Percentiles rank a stretch among this genome's conserved stretches.
phyloP scores from a whole-genome alignment of 1,140 invertebrate species.

The Diorhabda sublineata region DNA sequence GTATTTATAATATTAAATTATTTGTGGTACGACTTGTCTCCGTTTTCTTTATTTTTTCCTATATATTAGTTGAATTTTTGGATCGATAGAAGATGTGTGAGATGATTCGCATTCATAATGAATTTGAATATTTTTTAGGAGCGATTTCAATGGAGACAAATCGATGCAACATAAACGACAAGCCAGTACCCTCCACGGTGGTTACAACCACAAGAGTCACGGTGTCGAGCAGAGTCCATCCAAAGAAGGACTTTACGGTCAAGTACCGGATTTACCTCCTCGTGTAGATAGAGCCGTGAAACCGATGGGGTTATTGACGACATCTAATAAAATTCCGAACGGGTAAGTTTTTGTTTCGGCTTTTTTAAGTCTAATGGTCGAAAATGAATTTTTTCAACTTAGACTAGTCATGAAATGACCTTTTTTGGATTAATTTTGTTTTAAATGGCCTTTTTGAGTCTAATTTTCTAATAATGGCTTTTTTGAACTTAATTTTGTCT shows the following conservation, averaged over 20 bases:
- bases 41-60: too few relatives aligned
- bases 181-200: conserved; percentile 39
- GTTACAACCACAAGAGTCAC: conserved; percentile 39
- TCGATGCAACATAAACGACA: conserved; percentile 40
- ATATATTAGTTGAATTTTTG: neutral
- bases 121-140: conserved; percentile 13
- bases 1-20: too few relatives aligned
- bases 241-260: conserved; percentile 43
- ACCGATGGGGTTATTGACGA: conserved; percentile 51
- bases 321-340: conserved; percentile 39
- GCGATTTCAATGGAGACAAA: conserved; percentile 31
- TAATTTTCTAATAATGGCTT: too few relatives aligned
- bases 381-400: too few relatives aligned
- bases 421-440: too few relatives aligned
- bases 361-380: too few relatives aligned
- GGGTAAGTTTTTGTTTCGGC: neutral
- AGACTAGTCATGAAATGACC: too few relatives aligned
- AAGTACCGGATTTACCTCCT: conserved; percentile 76
- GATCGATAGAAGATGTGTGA: too few relatives aligned
- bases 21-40: too few relatives aligned
- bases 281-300: conserved; percentile 74
- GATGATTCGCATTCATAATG: too few relatives aligned
- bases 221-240: conserved; percentile 36
- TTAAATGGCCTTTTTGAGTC: too few relatives aligned
- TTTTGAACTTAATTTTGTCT: too few relatives aligned